A percentile compares a stretch with the other conserved stretches of the same genome.
Evolutionary conservation across 2,113 vertebrate genomes (phyloP).

Genomic region (Petaurus breviceps): DNA sequence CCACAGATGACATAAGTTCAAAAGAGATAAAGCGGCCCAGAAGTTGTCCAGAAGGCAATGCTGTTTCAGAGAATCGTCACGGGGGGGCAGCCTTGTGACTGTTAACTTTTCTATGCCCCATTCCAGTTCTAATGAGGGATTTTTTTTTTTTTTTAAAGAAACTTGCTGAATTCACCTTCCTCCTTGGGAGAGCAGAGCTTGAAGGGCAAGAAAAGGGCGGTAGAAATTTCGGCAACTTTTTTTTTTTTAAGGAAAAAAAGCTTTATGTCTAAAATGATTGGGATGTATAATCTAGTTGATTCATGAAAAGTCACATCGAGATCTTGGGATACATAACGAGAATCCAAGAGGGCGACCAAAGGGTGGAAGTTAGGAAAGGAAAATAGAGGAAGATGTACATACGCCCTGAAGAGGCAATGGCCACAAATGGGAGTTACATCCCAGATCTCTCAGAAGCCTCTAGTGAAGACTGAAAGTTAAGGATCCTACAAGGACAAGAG

Average conservation of each 20-base stretch:
- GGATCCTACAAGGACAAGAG: background rate
- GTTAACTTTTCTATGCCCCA: conserved; percentile 13
- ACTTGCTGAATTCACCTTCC: background rate
- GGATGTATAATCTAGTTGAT: background rate
- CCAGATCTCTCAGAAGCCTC: background rate
- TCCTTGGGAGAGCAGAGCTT: background rate
- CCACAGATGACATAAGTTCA: conserved; percentile 40
- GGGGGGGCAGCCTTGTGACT: conserved; percentile 78
- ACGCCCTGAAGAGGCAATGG: background rate
- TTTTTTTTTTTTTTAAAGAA: background rate
- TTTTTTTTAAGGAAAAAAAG: background rate
- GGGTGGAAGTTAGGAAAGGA: background rate
- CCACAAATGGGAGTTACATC: background rate
- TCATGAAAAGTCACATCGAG: background rate
- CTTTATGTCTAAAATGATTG: background rate
- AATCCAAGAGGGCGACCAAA: background rate
- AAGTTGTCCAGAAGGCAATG: background rate
- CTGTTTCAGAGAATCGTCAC: conserved; percentile 61
- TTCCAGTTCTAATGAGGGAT: background rate
- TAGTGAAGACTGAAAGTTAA: background rate
- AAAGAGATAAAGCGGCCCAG: background rate
- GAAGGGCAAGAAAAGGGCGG: background rate
- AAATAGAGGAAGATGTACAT: background rate
- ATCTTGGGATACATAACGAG: background rate
- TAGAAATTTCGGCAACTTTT: background rate